These are phyloP conservation scores for Megathymus violae DNA, from an alignment of 1,140 invertebrate species.

Conservation along the genomic window DNA sequence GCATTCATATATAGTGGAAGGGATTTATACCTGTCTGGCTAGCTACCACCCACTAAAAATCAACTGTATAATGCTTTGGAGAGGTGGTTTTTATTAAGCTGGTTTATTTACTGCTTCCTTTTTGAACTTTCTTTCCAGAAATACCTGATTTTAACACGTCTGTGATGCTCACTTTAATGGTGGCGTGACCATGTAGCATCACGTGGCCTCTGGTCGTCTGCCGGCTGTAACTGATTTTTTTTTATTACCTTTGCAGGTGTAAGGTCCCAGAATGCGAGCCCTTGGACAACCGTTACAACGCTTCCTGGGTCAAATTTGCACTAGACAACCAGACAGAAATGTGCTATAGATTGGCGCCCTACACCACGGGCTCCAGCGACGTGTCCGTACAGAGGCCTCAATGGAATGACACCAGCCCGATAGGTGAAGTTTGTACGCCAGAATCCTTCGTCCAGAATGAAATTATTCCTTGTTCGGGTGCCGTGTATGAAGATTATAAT, in stretches of 20 bases:
- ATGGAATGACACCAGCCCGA: neutral
- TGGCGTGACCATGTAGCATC: too few species aligned
- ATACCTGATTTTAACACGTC: too few species aligned
- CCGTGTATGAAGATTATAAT: constrained; percentile 69
- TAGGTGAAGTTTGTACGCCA: constrained; percentile 21
- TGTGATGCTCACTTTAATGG: too few species aligned
- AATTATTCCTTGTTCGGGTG: constrained; percentile 48
- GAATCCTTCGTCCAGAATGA: constrained; percentile 44
- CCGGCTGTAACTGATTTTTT: too few species aligned
- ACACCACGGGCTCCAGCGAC: constrained; percentile 22
- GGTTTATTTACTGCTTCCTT: too few species aligned
- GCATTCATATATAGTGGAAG: too few species aligned
- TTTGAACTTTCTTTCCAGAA: too few species aligned
- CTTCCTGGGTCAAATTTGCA: constrained; percentile 50
- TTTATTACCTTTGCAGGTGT: constrained; percentile 49
- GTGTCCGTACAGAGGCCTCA: constrained; percentile 2
- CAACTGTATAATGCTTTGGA: too few species aligned
- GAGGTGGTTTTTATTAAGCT: too few species aligned
- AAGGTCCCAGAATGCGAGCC: constrained; percentile 60
- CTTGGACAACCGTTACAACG: constrained; percentile 44
- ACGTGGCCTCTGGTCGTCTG: too few species aligned
- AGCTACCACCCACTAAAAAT: too few species aligned
- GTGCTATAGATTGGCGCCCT: constrained; percentile 47
- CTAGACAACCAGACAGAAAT: constrained; percentile 41
- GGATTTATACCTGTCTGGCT: too few species aligned